Conservation (phyloP, 64 coral and sea anemone species). For the Exaiptasia diaphana region DNA sequence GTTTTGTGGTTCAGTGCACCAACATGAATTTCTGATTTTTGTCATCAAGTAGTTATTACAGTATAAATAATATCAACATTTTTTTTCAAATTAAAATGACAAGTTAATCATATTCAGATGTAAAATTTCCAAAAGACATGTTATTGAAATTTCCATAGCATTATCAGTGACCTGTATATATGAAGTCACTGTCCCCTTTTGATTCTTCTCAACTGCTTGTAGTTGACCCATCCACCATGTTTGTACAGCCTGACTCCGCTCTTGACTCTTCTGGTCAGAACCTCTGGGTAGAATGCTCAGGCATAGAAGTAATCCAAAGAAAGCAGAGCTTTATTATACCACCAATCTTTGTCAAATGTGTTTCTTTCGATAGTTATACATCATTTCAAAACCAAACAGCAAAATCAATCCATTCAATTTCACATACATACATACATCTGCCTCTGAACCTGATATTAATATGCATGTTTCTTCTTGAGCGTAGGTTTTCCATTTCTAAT, state of each 20-base stretch:
- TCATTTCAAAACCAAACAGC: conserved; percentile 32
- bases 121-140: too few species aligned
- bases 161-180: not conserved
- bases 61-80: too few species aligned
- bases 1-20: too few species aligned
- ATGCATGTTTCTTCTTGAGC: conserved; percentile 1
- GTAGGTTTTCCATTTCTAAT: not conserved
- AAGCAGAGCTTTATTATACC: not conserved
- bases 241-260: not conserved
- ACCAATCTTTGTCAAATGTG: conserved; percentile 1
- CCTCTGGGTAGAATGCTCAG: conserved; percentile 6
- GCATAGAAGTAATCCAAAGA: conserved; percentile 19
- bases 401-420: conserved; percentile 17
- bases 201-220: not conserved
- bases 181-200: not conserved
- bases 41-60: too few species aligned
- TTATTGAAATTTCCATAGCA: too few species aligned
- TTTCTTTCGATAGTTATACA: conserved; percentile 9
- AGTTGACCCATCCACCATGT: not conserved
- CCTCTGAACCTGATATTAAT: conserved; percentile 34
- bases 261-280: not conserved
- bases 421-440: conserved; percentile 37
- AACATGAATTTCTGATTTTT: too few species aligned
- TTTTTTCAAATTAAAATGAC: too few species aligned
- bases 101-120: too few species aligned